phyloP scores from a whole-genome alignment of 2,888 invertebrate genomes.

The Cephonodes hylas region DNA sequence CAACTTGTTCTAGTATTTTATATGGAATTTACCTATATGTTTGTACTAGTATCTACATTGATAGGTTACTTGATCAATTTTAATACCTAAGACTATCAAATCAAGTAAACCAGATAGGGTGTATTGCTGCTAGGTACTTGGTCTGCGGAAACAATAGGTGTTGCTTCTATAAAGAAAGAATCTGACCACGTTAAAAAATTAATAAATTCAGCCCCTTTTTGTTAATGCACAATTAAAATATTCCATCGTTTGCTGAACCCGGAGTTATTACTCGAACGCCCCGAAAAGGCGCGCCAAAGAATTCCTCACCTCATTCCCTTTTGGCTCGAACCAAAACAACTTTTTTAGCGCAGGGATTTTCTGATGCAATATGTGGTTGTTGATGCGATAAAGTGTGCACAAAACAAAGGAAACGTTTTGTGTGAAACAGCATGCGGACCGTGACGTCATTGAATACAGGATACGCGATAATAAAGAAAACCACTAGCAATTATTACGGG shows the following conservation, averaged over 20 bases:
- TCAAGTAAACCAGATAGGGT: too few relatives aligned
- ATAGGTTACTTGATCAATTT: too few relatives aligned
- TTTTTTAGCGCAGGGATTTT: neutral
- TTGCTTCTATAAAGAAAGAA: too few relatives aligned
- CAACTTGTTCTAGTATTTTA: too few relatives aligned
- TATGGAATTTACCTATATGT: too few relatives aligned
- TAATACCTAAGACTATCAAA: too few relatives aligned
- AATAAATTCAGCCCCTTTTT: neutral
- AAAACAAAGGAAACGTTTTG: neutral
- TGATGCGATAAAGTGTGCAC: neutral
- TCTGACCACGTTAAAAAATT: too few relatives aligned
- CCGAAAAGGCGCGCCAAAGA: neutral
- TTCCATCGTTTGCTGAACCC: neutral
- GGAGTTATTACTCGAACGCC: neutral
- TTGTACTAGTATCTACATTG: too few relatives aligned
- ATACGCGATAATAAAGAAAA: neutral
- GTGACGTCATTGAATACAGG: slow-evolving; percentile 5
- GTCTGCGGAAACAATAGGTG: too few relatives aligned
- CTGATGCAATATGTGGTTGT: neutral
- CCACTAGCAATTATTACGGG: neutral
- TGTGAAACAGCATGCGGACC: neutral
- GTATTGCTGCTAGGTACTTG: too few relatives aligned
- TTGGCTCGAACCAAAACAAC: neutral
- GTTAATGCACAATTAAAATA: neutral
- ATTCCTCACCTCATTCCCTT: neutral